These are phyloP conservation scores for Acleris holmiana DNA, from an alignment of 2,888 invertebrate genomes.

Conservation along the genomic window DNA sequence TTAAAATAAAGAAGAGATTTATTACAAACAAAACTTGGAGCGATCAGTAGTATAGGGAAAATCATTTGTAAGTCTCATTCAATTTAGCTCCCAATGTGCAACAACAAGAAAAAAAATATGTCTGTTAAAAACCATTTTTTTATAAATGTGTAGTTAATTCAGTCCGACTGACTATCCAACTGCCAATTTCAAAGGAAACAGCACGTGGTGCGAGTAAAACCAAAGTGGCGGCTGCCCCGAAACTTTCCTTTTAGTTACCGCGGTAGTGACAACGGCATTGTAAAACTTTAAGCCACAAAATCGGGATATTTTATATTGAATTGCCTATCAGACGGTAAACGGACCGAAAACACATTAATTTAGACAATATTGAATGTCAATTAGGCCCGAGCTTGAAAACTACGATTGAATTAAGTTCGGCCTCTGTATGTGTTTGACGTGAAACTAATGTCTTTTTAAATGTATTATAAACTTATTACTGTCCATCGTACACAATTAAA, in stretches of 20 bases:
- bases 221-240: conserved; percentile 9
- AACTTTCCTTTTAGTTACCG: conserved; percentile 41
- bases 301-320: conserved; percentile 21
- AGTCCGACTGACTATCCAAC: background rate
- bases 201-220: conserved; percentile 1
- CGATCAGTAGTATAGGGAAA: no score
- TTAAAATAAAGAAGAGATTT: no score
- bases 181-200: conserved; percentile 21
- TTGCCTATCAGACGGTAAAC: conserved; percentile 16
- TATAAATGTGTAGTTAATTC: background rate
- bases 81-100: no score
- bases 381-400: background rate
- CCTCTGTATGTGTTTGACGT: background rate
- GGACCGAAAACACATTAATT: background rate
- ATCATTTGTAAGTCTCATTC: no score
- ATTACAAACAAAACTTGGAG: no score
- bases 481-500: no score
- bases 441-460: background rate
- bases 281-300: conserved; percentile 38
- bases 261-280: conserved; percentile 30
- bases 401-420: background rate
- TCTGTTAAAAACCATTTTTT: no score
- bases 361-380: background rate
- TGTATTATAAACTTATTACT: no score
- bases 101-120: no score